Base-by-base conservation (phyloP, 1,140 invertebrate species). In the Forficula auricularia region DNA sequence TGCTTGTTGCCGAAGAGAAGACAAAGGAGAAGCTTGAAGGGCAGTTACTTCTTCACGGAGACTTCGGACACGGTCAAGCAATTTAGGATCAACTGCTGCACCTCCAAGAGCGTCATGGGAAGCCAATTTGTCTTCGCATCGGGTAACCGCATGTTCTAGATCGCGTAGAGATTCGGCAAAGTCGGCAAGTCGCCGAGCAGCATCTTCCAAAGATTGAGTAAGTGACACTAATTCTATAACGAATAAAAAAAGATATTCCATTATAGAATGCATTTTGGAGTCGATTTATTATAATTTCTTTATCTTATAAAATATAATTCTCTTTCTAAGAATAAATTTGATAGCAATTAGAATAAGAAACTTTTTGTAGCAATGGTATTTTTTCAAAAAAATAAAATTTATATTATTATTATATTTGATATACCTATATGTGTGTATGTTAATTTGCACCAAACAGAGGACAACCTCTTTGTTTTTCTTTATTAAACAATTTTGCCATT, bases 121-220 rank as follows among this genome's bases (percentile, higher is more conserved):
- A 12, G 77, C 72, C 2, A 88, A 57, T 53, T 79, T 79, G 60
- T 95, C 88, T 64, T 94, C 88, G 58, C 85, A 86, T 35, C 87
- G 70, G 49, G 82, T 76, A 14, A 95, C 64, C 3, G 75, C 70
- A 46, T 87, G 81, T 48, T 83, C 76, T 13, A 90, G 65, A 47
- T 84, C 84, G 19, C 87, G 70, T 13, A 87, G 60, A 46, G 80
- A 80, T 51, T 96, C 90, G 44, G 77, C 77, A 54, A 90, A 88
- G 40, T 94, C 85, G 36, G 73, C 68, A 34, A 96, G 65, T 43
- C 80, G 77, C 35, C 82, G 75, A 1, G 78, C 73, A 13, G 83
- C 77, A 46, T 88, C 84, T 63, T 95, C 89, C 35, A 95, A 63
- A 54, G 77, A 70, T 63, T 86, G 73, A 42, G 79, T 71, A 55